A percentile compares a stretch with the other conserved stretches of the same genome.
Evolutionary conservation across 2,888 invertebrate species (phyloP).

Genomic region (Drosophila siamana): DNA sequence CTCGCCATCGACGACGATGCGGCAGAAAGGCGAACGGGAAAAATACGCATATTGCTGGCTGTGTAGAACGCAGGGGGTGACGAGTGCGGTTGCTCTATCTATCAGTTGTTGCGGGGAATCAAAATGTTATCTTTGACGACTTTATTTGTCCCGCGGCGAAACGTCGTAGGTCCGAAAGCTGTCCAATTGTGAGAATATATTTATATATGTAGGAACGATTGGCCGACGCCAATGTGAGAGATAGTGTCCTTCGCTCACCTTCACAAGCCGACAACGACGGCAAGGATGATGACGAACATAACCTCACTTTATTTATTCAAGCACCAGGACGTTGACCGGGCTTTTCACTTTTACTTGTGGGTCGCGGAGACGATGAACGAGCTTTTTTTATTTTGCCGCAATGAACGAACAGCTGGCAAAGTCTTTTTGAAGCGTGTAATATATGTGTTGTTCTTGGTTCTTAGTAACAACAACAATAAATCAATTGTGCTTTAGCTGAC

Average conservation of each 20-base stretch:
- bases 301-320: constrained; percentile 36
- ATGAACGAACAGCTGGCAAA: constrained; percentile 69
- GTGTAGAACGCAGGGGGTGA: constrained; percentile 6
- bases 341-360: constrained; percentile 22
- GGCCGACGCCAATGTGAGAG: constrained; percentile 37
- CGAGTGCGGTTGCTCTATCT: not conserved
- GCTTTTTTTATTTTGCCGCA: constrained; percentile 40
- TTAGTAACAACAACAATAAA: constrained; percentile 51
- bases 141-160: constrained; percentile 8
- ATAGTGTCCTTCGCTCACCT: constrained; percentile 76
- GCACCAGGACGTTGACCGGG: constrained; percentile 68
- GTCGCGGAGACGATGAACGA: constrained; percentile 2
- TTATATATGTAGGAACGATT: not conserved
- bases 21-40: constrained; percentile 82
- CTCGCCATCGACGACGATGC: constrained; percentile 71
- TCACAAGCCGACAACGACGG: constrained; percentile 45
- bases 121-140: constrained; percentile 16
- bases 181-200: not conserved
- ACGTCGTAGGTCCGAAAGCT: constrained; percentile 1
- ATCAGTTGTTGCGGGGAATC: not conserved
- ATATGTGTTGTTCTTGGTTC: constrained; percentile 20
- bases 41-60: constrained; percentile 83
- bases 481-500: constrained; percentile 60
- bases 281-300: constrained; percentile 32
- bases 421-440: constrained; percentile 20